Percentiles rank a stretch among this genome's conserved stretches.
Conservation (phyloP, 1,140 invertebrate genomes). For the Latrodectus geometricus region DNA sequence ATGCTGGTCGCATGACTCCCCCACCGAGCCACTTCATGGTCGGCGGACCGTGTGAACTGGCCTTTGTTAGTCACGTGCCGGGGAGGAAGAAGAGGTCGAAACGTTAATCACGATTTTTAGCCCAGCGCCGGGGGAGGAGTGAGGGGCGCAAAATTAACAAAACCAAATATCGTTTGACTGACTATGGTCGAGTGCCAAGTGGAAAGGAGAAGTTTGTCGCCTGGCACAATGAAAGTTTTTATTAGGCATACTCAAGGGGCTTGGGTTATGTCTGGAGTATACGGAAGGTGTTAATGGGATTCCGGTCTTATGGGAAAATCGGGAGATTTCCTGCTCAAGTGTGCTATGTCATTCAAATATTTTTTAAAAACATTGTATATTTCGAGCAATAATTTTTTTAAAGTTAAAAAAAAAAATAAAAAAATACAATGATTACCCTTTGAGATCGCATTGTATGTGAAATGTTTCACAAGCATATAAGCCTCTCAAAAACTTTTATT, state of each 20-base stretch:
- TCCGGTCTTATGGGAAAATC: not conserved
- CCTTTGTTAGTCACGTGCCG: constrained; percentile 31
- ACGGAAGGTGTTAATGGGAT: not conserved
- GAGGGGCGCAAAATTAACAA: not conserved
- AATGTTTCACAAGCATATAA: no score
- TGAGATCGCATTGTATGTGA: no score
- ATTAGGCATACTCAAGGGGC: not conserved
- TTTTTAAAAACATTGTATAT: not conserved
- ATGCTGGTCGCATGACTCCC: not conserved
- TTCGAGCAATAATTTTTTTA: not conserved
- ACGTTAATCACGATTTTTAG: constrained; percentile 47
- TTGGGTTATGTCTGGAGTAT: not conserved
- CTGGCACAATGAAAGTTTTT: not conserved
- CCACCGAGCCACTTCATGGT: constrained; percentile 28
- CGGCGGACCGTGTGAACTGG: constrained; percentile 39
- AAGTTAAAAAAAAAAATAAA: no score
- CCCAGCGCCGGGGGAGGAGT: not conserved
- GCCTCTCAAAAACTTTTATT: no score
- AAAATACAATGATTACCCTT: no score
- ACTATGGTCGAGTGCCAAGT: not conserved
- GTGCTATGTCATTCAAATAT: not conserved
- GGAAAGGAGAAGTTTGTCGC: not conserved
- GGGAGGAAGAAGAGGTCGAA: constrained; percentile 37
- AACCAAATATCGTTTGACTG: not conserved
- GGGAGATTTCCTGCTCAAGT: not conserved